These are phyloP conservation scores for Patagioenas fasciata DNA, from an alignment of 2,113 vertebrate species.

Conservation along the genomic window DNA sequence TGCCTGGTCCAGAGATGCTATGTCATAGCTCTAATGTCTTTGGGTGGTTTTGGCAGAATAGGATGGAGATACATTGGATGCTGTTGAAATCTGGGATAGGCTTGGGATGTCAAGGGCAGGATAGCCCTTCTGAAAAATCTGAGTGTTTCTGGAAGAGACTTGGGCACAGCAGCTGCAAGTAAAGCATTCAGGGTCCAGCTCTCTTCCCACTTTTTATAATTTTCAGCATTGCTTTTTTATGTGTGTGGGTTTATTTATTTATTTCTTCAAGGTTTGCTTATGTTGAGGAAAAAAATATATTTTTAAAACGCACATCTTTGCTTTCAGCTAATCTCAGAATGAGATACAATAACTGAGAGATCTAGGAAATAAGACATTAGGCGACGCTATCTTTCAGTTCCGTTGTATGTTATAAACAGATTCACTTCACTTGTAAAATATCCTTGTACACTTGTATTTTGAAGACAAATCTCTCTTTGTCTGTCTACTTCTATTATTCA, in stretches of 20 bases:
- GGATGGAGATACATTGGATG: not conserved
- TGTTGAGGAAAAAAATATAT: not conserved
- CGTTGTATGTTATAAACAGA: not conserved
- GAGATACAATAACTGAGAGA: not conserved
- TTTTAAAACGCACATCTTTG: not conserved
- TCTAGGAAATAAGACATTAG: slow-evolving; percentile 1
- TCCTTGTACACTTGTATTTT: not conserved
- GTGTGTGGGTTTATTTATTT: not conserved
- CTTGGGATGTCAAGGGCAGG: not conserved
- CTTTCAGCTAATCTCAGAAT: not conserved
- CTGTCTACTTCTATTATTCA: not conserved
- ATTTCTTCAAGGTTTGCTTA: not conserved
- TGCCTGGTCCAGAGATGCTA: not conserved
- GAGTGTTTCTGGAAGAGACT: not conserved
- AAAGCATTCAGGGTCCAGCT: not conserved
- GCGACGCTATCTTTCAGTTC: not conserved
- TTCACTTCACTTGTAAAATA: not conserved
- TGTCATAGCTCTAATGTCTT: not conserved
- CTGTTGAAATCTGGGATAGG: not conserved
- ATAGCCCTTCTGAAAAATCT: not conserved
- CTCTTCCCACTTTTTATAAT: not conserved
- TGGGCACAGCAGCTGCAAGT: not conserved
- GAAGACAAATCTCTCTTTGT: not conserved
- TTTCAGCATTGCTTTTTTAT: not conserved
- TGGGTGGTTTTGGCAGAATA: not conserved